phyloP scores from a whole-genome alignment of 2,888 invertebrate species.

The Morinoia aosen region DNA sequence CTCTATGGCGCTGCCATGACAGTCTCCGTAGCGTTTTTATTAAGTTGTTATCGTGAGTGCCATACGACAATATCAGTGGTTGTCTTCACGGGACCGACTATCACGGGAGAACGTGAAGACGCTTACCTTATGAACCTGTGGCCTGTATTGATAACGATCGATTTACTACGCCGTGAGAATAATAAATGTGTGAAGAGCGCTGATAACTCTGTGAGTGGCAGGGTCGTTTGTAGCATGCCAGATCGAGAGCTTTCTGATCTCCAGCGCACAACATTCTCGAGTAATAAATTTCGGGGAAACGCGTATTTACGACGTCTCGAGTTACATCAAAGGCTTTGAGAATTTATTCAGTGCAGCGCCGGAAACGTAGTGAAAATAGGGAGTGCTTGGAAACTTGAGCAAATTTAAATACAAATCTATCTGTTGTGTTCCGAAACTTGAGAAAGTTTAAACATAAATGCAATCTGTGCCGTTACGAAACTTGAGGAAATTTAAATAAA shows the following conservation, averaged over 20 bases:
- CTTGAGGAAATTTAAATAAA: no score
- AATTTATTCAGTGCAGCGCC: background rate
- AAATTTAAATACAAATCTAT: no score
- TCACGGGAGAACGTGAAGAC: background rate
- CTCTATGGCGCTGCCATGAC: background rate
- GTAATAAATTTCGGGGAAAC: background rate
- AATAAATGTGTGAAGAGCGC: background rate
- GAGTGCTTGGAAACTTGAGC: no score
- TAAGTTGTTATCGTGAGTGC: background rate
- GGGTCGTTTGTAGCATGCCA: background rate
- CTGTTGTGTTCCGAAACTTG: no score
- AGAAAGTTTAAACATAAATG: no score
- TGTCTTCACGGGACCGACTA: background rate
- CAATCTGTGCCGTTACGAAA: no score
- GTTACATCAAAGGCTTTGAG: background rate
- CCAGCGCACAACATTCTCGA: background rate
- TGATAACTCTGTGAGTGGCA: background rate
- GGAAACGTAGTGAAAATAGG: no score
- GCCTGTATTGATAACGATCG: slow-evolving; percentile 12
- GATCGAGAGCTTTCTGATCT: background rate
- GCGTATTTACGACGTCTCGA: background rate
- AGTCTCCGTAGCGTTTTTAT: background rate
- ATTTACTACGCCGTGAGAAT: background rate
- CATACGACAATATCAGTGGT: background rate
- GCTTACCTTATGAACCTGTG: background rate